Percentiles rank a stretch among this genome's conserved stretches.
Evolutionary conservation across 2,113 vertebrate genomes (phyloP).

Genomic region (Paramisgurnus dabryanus): DNA sequence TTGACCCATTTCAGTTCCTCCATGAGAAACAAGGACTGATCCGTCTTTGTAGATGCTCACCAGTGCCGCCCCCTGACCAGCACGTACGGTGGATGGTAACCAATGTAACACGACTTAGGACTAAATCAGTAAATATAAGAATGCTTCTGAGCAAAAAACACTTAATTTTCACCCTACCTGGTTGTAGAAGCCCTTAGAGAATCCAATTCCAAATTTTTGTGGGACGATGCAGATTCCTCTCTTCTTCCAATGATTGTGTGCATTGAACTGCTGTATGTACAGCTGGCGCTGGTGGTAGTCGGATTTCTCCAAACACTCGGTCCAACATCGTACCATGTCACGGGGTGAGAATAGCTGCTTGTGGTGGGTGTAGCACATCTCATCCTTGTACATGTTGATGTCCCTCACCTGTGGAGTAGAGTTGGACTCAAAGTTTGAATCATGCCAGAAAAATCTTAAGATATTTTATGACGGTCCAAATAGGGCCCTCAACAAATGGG

Average conservation of each 20-base stretch:
- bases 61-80: conserved; percentile 69
- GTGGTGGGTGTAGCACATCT: conserved; percentile 66
- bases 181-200: conserved; percentile 67
- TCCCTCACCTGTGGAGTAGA: conserved; percentile 67
- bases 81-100: no score
- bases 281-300: conserved; percentile 61
- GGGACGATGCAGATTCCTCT: conserved; percentile 74
- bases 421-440: neutral
- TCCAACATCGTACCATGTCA: conserved; percentile 72
- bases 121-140: neutral
- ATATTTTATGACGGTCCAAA: no score
- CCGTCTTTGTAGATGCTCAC: conserved; percentile 75
- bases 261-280: conserved; percentile 69
- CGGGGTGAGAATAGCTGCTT: conserved; percentile 71
- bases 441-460: no score
- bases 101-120: no score
- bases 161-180: conserved; percentile 67
- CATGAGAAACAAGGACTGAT: conserved; percentile 72
- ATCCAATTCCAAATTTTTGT: conserved; percentile 74
- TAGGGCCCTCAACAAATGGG: neutral
- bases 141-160: neutral
- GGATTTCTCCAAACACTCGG: conserved; percentile 73
- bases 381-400: conserved; percentile 75
- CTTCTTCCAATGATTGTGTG: conserved; percentile 76
- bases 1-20: conserved; percentile 77